Evolutionary conservation across 2,888 invertebrate genomes (phyloP).

Genomic region (Gerris lacustris): DNA sequence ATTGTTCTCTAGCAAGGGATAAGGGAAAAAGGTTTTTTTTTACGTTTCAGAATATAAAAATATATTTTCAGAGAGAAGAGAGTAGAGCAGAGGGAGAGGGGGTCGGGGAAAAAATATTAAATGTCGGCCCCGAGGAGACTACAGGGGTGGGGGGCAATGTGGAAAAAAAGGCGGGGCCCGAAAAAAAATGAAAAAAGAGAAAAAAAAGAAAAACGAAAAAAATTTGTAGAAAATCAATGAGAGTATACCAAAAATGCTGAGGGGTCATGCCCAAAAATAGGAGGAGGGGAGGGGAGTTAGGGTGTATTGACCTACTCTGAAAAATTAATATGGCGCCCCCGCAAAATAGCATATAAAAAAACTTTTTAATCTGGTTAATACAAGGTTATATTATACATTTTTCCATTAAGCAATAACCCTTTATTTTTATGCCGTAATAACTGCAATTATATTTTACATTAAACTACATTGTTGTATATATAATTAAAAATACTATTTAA

Average conservation of each 20-base stretch:
- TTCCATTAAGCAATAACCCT: too few relatives aligned
- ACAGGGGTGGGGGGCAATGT: neutral
- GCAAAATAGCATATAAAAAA: neutral
- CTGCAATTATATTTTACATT: too few relatives aligned
- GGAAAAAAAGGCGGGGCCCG: conserved; percentile 3
- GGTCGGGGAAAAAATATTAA: neutral
- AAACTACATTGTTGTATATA: too few relatives aligned
- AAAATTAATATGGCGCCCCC: conserved; percentile 1
- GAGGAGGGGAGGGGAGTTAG: neutral
- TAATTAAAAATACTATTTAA: too few relatives aligned
- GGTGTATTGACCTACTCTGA: neutral
- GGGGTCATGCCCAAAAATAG: conserved; percentile 3
- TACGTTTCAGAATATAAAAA: too few relatives aligned
- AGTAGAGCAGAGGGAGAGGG: neutral
- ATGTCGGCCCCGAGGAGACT: neutral
- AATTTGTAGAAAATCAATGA: conserved; percentile 5
- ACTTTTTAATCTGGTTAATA: too few relatives aligned
- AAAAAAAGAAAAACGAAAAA: conserved; percentile 2
- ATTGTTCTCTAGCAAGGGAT: too few relatives aligned
- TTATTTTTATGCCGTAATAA: too few relatives aligned
- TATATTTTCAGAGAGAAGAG: neutral
- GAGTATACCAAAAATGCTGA: neutral
- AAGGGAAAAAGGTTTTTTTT: too few relatives aligned
- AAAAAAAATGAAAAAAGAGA: neutral
- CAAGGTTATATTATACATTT: too few relatives aligned